phyloP scores from a whole-genome alignment of 2,888 invertebrate species.

The Drosophila algonquin region DNA sequence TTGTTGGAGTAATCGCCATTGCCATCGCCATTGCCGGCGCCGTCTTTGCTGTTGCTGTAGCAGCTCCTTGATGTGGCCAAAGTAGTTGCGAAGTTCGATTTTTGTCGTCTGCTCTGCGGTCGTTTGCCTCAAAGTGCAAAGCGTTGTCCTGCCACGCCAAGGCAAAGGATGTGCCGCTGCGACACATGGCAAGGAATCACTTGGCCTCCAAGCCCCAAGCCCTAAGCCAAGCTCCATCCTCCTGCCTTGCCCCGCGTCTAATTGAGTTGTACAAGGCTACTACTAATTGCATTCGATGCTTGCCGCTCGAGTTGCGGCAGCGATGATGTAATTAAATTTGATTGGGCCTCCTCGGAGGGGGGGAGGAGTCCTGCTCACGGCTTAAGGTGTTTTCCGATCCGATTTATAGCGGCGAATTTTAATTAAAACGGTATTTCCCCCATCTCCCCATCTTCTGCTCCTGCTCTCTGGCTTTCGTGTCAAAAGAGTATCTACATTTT shows the following conservation, averaged over 20 bases:
- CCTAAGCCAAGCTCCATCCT: too few relatives aligned
- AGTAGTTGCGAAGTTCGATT: slow-evolving; percentile 77
- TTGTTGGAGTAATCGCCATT: slow-evolving; percentile 67
- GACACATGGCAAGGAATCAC: slow-evolving; percentile 62
- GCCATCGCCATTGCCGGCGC: slow-evolving; percentile 42
- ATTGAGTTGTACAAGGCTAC: slow-evolving; percentile 82
- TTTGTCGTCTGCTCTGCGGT: slow-evolving; percentile 73
- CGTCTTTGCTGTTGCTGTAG: slow-evolving; percentile 13
- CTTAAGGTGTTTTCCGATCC: slow-evolving; percentile 32
- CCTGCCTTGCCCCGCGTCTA: slow-evolving; percentile 57
- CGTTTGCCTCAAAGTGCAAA: slow-evolving; percentile 77
- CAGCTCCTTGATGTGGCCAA: slow-evolving; percentile 36
- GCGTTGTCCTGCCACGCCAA: slow-evolving; percentile 50
- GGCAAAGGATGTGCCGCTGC: not conserved
- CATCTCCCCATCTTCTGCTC: slow-evolving; percentile 4
- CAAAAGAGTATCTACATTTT: slow-evolving; percentile 4
- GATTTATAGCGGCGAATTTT: slow-evolving; percentile 69
- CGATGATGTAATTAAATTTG: slow-evolving; percentile 80
- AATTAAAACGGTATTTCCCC: slow-evolving; percentile 73
- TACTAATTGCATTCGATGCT: slow-evolving; percentile 83
- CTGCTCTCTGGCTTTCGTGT: slow-evolving; percentile 21
- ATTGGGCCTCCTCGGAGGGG: slow-evolving; percentile 58
- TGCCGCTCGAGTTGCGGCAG: slow-evolving; percentile 72
- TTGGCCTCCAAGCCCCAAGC: slow-evolving; percentile 29
- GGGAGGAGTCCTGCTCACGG: not conserved